phyloP scores from a whole-genome alignment of 2,113 vertebrate species.

The Limnothrissa miodon region DNA sequence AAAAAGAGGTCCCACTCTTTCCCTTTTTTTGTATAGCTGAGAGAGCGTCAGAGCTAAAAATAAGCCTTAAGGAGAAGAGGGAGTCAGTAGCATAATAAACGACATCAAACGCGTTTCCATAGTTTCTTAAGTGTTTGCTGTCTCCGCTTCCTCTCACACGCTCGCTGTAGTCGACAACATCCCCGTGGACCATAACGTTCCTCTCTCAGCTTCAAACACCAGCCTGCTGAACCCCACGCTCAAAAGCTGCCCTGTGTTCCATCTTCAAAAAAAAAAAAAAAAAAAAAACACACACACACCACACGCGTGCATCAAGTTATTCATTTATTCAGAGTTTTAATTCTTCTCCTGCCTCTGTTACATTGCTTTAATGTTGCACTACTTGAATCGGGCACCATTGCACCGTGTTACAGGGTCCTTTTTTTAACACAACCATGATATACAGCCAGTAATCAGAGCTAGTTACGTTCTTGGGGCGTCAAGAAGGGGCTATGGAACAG shows the following conservation, averaged over 20 bases:
- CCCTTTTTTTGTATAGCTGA: background rate
- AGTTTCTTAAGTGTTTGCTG: background rate
- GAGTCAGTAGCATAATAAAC: slow-evolving; percentile 4
- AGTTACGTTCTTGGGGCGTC: slow-evolving; percentile 41
- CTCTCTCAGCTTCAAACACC: slow-evolving; percentile 1
- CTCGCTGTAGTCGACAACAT: background rate
- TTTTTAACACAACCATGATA: slow-evolving; percentile 53
- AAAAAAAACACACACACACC: too few species aligned
- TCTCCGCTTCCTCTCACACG: background rate
- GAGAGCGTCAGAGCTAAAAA: slow-evolving; percentile 6
- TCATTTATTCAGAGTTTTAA: background rate
- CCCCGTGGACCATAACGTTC: background rate
- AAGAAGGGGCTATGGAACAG: slow-evolving; percentile 45
- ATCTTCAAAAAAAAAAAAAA: slow-evolving; percentile 1
- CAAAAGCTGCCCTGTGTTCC: background rate
- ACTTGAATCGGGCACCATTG: background rate
- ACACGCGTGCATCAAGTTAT: background rate
- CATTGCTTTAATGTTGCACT: background rate
- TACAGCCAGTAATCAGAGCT: slow-evolving; percentile 54
- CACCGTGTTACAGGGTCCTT: slow-evolving; percentile 12
- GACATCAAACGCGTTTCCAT: slow-evolving; percentile 14
- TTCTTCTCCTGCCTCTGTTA: too few species aligned
- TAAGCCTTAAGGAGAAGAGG: slow-evolving; percentile 1
- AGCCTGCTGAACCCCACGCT: background rate
- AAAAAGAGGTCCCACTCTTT: slow-evolving; percentile 1